Evolutionary conservation across 2,888 invertebrate species (phyloP), one percentile per base, ranked within the genome.

Genomic region (Eilema depressum): DNA sequence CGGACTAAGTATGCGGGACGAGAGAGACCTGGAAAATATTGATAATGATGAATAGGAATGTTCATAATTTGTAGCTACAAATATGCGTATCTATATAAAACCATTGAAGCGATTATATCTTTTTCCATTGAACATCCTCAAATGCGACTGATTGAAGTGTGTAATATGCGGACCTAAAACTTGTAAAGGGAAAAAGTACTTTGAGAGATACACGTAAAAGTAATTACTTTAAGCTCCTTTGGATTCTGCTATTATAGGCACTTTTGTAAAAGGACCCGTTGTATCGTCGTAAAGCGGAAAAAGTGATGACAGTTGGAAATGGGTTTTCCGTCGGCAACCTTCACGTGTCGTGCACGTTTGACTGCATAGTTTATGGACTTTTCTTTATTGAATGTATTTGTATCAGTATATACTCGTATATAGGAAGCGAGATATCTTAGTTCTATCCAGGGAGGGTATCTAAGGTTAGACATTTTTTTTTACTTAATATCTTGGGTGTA

Each of bases 201-300:
- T 64, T 60, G 47, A 37, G 23, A 57, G 63, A 75, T 72, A 60
- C 70, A 76, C 72, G 72, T 75, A 72, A 78, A 78, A 72, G 71
- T 76, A 76, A 78, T 78, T 77, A 78, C 78, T 70, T 76, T 77
- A 77, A 78, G 70, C 77, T 72, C 72, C 70, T 78, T 71, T 71
- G 68, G 75, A 70, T 69, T 72, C 62, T 56, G 66, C 69, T 70
- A 68, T 76, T 72, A 78, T 70, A 69, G 66, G 71, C 41, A 66
- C 70, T 73, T 75, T 72, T 23, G 66, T 68, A 71, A 65, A 63
- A 71, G 41, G 63, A 63, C 66, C 68, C 57, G 60, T 61, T 71
- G 66, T 71, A 75, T 79, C 68, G 63, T 23, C 37, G 41, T 69
- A 62, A 68, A 63, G 37, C 69, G 63, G 69, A 41, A 60, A 67